These are phyloP conservation scores for Phymatocera aterrima DNA, from an alignment of 2,888 invertebrate genomes.

Conservation along the genomic window DNA sequence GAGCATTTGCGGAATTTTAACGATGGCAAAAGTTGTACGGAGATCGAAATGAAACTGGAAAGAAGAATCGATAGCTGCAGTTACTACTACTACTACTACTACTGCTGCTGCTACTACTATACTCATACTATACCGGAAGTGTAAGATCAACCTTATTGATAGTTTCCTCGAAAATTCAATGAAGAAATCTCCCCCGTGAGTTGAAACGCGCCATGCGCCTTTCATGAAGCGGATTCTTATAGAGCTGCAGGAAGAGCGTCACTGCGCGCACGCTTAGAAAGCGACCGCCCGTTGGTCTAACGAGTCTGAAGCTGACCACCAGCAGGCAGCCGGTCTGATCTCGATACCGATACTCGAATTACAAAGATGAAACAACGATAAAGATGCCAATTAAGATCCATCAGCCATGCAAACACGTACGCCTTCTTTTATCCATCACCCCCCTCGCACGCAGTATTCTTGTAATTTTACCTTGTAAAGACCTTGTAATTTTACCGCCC, in stretches of 20 bases:
- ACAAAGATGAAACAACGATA: slow-evolving; percentile 39
- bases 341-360: slow-evolving; percentile 41
- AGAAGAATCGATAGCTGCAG: neutral
- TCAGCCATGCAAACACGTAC: slow-evolving; percentile 40
- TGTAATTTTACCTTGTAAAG: slow-evolving; percentile 10
- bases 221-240: slow-evolving; percentile 35
- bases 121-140: slow-evolving; percentile 27
- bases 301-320: slow-evolving; percentile 44
- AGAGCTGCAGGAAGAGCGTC: slow-evolving; percentile 38
- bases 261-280: slow-evolving; percentile 42
- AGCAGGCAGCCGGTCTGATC: slow-evolving; percentile 37
- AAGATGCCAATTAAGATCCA: slow-evolving; percentile 44
- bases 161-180: slow-evolving; percentile 35
- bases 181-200: slow-evolving; percentile 25
- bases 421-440: slow-evolving; percentile 37
- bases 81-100: too few relatives aligned
- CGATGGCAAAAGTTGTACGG: neutral
- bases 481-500: neutral
- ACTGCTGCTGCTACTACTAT: too few relatives aligned
- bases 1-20: slow-evolving; percentile 27
- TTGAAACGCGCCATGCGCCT: slow-evolving; percentile 11
- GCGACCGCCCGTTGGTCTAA: slow-evolving; percentile 42
- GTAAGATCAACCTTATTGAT: neutral
- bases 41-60: neutral
- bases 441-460: neutral